Evolutionary conservation across 92 coral and sea anemone genomes (phyloP).

Genomic region (Chrysogorgia sp.): DNA sequence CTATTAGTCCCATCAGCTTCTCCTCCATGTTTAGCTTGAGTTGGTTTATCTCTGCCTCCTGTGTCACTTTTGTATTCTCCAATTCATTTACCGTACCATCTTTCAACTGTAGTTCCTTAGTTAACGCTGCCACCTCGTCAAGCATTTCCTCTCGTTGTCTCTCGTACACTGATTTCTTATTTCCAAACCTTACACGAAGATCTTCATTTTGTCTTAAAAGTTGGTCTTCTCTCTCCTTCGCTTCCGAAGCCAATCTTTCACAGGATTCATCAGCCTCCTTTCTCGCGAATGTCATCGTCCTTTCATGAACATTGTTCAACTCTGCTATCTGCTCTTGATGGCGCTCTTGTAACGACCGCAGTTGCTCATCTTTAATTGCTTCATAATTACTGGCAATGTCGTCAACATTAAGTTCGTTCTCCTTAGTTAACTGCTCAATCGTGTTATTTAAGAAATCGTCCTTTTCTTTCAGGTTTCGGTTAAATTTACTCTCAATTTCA

Average conservation of each 20-base stretch:
- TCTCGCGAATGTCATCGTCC: conserved; percentile 77
- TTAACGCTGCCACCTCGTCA: conserved; percentile 54
- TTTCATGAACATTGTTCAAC: conserved; percentile 86
- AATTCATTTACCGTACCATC: conserved; percentile 78
- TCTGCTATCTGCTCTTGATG: conserved; percentile 82
- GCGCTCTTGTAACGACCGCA: conserved; percentile 77
- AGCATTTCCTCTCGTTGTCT: conserved; percentile 72
- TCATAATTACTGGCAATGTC: conserved; percentile 79
- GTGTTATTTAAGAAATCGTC: conserved; percentile 70
- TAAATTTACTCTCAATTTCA: conserved; percentile 64
- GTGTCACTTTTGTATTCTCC: conserved; percentile 69
- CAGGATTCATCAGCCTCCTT: conserved; percentile 80
- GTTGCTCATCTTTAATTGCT: conserved; percentile 74
- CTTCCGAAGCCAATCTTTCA: conserved; percentile 79
- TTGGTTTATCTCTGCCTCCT: conserved; percentile 67
- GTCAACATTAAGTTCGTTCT: conserved; percentile 79
- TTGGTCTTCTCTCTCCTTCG: conserved; percentile 86
- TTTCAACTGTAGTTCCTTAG: conserved; percentile 72
- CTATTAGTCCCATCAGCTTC: conserved; percentile 81
- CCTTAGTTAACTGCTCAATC: conserved; percentile 76
- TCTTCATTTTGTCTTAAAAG: conserved; percentile 66
- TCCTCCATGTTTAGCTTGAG: conserved; percentile 74
- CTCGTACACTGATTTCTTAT: conserved; percentile 57
- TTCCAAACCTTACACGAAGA: conserved; percentile 72
- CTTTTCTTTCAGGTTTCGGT: conserved; percentile 69